Conservation (phyloP, 2,888 invertebrate genomes). For the Cantharis rufa region DNA sequence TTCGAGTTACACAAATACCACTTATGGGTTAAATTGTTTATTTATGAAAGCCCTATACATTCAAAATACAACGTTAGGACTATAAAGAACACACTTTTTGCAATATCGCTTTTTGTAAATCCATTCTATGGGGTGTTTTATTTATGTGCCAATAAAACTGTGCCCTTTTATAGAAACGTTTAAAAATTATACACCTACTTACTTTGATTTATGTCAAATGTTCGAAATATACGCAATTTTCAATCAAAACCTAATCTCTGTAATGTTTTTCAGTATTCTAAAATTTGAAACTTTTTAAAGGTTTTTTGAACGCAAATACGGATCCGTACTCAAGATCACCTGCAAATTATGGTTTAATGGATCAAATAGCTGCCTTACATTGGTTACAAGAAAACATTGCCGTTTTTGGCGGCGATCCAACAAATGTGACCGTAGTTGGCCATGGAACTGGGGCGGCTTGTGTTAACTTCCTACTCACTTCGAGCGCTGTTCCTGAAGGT, state of each 20-base stretch:
- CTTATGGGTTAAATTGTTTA: background rate
- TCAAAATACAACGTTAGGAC: background rate
- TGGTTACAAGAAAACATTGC: slow-evolving; percentile 96
- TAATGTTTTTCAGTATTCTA: background rate
- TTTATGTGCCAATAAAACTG: slow-evolving; percentile 2
- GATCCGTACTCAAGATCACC: slow-evolving; percentile 84
- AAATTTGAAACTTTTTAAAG: slow-evolving; percentile 58
- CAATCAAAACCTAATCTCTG: background rate
- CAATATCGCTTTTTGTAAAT: background rate
- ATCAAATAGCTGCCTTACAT: slow-evolving; percentile 92
- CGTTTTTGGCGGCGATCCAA: slow-evolving; percentile 92
- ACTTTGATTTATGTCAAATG: background rate
- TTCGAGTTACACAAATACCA: background rate
- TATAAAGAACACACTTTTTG: background rate
- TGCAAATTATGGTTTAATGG: slow-evolving; percentile 97
- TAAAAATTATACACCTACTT: background rate
- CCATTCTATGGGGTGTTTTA: slow-evolving; percentile 1
- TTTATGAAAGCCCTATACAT: background rate
- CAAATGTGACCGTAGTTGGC: slow-evolving; percentile 90
- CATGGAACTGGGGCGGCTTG: slow-evolving; percentile 96
- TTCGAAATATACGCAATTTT: background rate
- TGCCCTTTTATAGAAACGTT: background rate
- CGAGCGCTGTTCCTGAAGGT: slow-evolving; percentile 93
- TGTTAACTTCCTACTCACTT: slow-evolving; percentile 92
- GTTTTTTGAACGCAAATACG: slow-evolving; percentile 86